Evolutionary conservation across 1,140 invertebrate genomes (phyloP), one percentile per base, ranked within the genome.

Genomic region (Heliothis subflexa): DNA sequence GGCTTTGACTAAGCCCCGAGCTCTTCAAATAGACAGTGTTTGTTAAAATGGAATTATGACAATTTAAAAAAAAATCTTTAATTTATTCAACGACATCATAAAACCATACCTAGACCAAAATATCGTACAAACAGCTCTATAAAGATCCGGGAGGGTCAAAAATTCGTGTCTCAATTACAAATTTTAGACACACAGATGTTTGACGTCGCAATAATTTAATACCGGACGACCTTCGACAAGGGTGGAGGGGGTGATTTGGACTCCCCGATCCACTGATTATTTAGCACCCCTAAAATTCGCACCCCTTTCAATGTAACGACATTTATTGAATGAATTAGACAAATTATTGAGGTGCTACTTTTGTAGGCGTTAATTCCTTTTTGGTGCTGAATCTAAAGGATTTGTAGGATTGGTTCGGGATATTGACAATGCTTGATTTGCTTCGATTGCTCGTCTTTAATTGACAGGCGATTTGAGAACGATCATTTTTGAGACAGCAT

Each of bases 201-300:
- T 81, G 81, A 83, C 84, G 86, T 78, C 83, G 83, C 50, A 86
- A 87, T 89, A 86, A 89, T 87, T 87, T 85, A 86, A 90, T 89
- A 59, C 78, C 79, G 74, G 33, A 76, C 81, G 77, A 73, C 71
- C 71, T 74, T 61, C 71, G 71, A 45, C 45, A 21, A 11, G 16
- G 25, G 21, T 18, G 40, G 14, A 16, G 16, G 25, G 21, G 40
- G 40, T n/a, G 55, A 25, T 45, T 18, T 74, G 78, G 78, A 77
- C 71, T 75, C 66, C 78, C 80, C 82, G 59, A 81, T 77, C 78
- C 85, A 75, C 81, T 86, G 83, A 84, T 85, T 87, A 83, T 83
- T 83, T 85, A 81, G 84, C 78, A 62, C 70, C 61, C 40, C 64
- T 16, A 33, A 64, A 78, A 78, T 61, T 77, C 14, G 3, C 71